Conservation (phyloP, 2,888 invertebrate species). For the Cataglyphis livida region DNA sequence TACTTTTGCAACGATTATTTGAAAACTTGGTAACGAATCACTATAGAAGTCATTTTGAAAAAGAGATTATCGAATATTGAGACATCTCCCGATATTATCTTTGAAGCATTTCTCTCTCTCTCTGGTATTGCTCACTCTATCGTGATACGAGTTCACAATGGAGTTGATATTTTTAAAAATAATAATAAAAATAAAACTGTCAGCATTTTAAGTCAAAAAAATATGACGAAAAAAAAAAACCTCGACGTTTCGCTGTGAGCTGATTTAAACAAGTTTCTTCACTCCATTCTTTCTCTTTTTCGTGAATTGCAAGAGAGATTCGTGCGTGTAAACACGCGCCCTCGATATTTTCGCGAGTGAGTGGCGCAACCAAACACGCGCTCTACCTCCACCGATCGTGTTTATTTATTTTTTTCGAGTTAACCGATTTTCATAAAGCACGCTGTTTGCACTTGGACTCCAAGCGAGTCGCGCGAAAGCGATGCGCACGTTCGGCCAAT, state of each 20-base stretch:
- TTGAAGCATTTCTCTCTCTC: background rate
- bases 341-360: background rate
- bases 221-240: background rate
- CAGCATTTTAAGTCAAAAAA: conserved; percentile 13
- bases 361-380: background rate
- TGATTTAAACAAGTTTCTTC: background rate
- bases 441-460: conserved; percentile 10
- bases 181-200: background rate
- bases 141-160: background rate
- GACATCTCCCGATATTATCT: background rate
- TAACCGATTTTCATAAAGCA: conserved; percentile 52
- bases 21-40: background rate
- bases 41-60: background rate
- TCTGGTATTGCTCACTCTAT: background rate
- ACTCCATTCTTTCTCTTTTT: background rate
- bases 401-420: conserved; percentile 45
- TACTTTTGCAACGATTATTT: conserved; percentile 12
- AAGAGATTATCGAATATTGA: background rate
- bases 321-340: background rate
- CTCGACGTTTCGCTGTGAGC: background rate
- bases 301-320: conserved; percentile 11
- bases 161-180: background rate
- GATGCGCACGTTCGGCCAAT: conserved; percentile 83
- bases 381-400: background rate
- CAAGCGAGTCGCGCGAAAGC: conserved; percentile 61